Evolutionary conservation across 2,797 vertebrate genomes (phyloP), one percentile per base, ranked within the genome.

Genomic region (Pangasius krempfi): DNA sequence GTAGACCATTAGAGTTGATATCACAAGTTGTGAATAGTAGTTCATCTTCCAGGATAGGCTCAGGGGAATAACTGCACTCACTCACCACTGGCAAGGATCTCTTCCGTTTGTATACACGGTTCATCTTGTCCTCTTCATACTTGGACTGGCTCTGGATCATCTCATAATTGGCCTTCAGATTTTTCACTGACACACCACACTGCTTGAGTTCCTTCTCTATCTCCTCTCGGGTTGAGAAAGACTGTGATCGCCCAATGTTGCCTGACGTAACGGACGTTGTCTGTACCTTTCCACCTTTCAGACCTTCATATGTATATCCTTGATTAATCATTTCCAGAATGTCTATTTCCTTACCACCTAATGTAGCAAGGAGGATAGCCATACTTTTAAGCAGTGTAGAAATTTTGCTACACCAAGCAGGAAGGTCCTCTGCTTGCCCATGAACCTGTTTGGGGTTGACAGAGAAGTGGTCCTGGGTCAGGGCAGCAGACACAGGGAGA

Each of bases 81-180:
- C 94, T 94, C 18, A 95, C 92, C 0, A 96, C 93, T 0, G 96
- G 95, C 37, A 97, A 96, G 0, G 94, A 97, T 79, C 94, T 91
- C 85, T 97, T 97, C 72, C 96, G 95, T 90, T 95, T 97, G 94
- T 97, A 97, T 76, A 97, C 94, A 88, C 93, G 94, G 62, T 93
- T 94, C 37, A 76, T 87, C 88, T 92, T 91, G 86, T 91, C 85
- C 47, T 93, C 75, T 80, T 93, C 89, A 22, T 76, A 89, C 22
- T 93, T 92, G 6, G 88, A 90, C 82, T 92, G 96, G 89, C 91
- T 94, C 1, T 95, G 96, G 85, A 95, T 94, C 94, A 95, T 94
- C 94, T 99, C 98, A 25, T 98, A 99, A 93, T 97, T 97, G 85
- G 98, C 98, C 86, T 98, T 98, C 73, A 99, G 97, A 90, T 96